Conservation (phyloP, 2,888 invertebrate species). For the Pomacea canaliculata region DNA sequence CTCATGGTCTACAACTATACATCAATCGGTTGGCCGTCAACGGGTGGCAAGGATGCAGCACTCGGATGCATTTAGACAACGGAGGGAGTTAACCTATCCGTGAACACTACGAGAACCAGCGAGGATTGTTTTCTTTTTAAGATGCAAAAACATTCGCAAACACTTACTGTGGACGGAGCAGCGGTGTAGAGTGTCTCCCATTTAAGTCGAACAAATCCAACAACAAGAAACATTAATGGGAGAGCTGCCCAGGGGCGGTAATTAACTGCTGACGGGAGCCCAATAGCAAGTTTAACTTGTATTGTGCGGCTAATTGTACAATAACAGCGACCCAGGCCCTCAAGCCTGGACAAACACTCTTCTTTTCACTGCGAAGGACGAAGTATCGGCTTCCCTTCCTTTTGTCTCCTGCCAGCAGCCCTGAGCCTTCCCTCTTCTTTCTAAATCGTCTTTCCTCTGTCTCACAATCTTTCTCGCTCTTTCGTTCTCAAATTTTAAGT, state of each 20-base stretch:
- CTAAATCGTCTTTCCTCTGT: neutral
- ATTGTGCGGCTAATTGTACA: constrained; percentile 10
- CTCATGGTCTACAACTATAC: no score
- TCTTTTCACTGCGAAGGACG: neutral
- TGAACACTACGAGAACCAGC: no score
- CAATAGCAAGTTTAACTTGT: neutral
- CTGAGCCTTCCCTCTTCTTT: neutral
- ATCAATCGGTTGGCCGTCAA: no score
- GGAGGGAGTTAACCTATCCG: no score
- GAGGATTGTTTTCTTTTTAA: no score
- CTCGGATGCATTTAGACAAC: no score
- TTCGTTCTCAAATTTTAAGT: neutral
- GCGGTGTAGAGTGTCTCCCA: no score
- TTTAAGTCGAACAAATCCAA: no score
- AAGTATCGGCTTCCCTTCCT: neutral
- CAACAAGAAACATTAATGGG: neutral
- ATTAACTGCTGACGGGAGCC: constrained; percentile 10
- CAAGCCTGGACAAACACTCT: neutral
- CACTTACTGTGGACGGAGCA: no score
- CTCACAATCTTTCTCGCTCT: neutral
- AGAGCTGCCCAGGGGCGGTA: neutral
- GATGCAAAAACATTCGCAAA: no score
- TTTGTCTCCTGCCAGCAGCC: neutral
- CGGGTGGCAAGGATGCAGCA: no score
- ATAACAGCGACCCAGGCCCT: neutral